Conservation (phyloP, 1,140 invertebrate species). For the Sycophila sp. region DNA sequence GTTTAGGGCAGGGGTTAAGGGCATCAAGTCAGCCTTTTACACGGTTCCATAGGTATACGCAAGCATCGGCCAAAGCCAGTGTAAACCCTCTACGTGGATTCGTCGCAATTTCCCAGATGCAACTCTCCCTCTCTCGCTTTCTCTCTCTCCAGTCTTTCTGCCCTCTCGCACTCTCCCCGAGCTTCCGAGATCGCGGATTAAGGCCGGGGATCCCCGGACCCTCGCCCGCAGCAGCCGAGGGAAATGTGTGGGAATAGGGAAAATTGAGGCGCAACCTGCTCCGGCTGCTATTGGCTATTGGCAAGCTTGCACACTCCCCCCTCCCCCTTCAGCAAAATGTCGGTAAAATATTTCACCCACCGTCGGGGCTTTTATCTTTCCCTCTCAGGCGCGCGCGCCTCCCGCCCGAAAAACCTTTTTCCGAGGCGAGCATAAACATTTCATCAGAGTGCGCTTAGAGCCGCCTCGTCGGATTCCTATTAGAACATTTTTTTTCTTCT, state of each 20-base stretch:
- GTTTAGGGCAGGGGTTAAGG: conserved; percentile 17
- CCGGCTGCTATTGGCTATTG: conserved; percentile 36
- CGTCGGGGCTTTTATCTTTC: background rate
- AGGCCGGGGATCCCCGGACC: conserved; percentile 4
- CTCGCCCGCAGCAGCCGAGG: background rate
- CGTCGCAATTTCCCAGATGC: conserved; percentile 25
- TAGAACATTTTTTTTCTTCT: conserved; percentile 7
- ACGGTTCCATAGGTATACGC: background rate
- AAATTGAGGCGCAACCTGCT: conserved; percentile 35
- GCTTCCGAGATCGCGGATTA: conserved; percentile 36
- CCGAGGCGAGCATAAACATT: conserved; percentile 18
- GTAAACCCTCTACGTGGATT: conserved; percentile 17
- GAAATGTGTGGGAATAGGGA: conserved; percentile 29
- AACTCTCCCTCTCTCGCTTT: conserved; percentile 4
- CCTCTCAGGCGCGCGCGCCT: background rate
- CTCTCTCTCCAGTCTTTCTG: background rate
- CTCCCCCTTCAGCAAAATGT: conserved; percentile 27
- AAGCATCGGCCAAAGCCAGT: background rate
- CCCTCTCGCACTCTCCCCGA: background rate
- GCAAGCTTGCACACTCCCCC: conserved; percentile 30
- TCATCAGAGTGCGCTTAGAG: conserved; percentile 14
- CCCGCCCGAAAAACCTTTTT: conserved; percentile 18
- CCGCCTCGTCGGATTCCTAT: conserved; percentile 13
- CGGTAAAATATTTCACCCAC: conserved; percentile 36
- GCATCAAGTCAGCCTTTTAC: background rate